Percentiles rank a stretch among this genome's conserved stretches.
phyloP scores from a whole-genome alignment of 1,140 invertebrate genomes.

The Diploscapter pachys region DNA sequence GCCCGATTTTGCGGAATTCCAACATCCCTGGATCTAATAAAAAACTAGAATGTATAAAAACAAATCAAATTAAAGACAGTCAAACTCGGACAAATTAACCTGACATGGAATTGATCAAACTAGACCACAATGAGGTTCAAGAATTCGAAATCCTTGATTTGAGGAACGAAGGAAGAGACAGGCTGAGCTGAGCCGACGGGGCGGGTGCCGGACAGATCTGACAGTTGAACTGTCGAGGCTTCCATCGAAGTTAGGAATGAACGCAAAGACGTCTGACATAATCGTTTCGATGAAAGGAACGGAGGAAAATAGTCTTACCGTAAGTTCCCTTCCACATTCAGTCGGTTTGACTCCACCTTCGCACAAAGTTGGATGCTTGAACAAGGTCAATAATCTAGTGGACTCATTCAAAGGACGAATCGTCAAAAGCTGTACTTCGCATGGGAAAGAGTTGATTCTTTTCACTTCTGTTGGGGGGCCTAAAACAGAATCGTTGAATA shows the following conservation, averaged over 20 bases:
- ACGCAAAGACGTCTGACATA: background rate
- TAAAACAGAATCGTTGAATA: too few relatives aligned
- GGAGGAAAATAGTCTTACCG: background rate
- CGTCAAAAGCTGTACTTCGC: conserved; percentile 7
- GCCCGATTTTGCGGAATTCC: too few relatives aligned
- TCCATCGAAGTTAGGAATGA: conserved; percentile 6
- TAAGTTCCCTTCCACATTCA: background rate
- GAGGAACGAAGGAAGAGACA: too few relatives aligned
- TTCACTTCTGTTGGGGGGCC: background rate
- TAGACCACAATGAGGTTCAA: too few relatives aligned
- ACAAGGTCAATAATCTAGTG: background rate
- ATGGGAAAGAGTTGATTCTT: conserved; percentile 17
- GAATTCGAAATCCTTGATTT: too few relatives aligned
- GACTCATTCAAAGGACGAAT: background rate
- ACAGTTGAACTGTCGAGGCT: background rate
- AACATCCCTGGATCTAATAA: too few relatives aligned
- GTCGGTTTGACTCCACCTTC: background rate
- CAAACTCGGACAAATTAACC: too few relatives aligned
- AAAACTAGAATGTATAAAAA: too few relatives aligned
- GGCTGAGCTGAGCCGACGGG: background rate
- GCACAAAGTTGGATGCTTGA: background rate
- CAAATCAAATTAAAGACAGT: too few relatives aligned
- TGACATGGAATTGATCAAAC: too few relatives aligned
- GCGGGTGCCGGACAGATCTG: conserved; percentile 5
- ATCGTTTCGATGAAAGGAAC: background rate